Evolutionary conservation across 2,113 vertebrate species (phyloP).

Genomic region (Nannobrachium achirus): DNA sequence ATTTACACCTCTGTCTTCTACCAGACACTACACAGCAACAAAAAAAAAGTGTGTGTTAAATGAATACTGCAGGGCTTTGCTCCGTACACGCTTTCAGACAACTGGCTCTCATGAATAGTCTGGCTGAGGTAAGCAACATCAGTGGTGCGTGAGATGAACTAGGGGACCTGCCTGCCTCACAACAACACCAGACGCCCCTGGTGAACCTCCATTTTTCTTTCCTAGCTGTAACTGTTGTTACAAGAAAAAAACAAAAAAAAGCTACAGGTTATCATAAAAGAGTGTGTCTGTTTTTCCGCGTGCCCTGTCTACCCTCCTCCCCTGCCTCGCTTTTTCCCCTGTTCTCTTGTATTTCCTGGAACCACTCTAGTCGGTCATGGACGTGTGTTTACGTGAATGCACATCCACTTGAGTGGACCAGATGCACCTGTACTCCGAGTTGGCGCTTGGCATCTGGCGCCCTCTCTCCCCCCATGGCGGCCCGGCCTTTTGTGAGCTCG

Average conservation of each 20-base stretch:
- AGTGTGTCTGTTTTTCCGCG: slow-evolving; percentile 14
- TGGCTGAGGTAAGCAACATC: slow-evolving; percentile 8
- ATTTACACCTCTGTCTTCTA: too few species aligned
- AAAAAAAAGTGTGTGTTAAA: too few species aligned
- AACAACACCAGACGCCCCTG: slow-evolving; percentile 24
- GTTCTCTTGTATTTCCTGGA: slow-evolving; percentile 5
- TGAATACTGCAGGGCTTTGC: too few species aligned
- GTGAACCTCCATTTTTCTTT: slow-evolving; percentile 28
- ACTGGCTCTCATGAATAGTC: slow-evolving; percentile 28
- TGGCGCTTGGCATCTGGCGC: slow-evolving; percentile 48
- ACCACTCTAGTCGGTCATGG: slow-evolving; percentile 42
- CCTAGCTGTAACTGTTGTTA: slow-evolving; percentile 32
- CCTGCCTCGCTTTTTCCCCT: slow-evolving; percentile 5
- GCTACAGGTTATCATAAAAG: slow-evolving; percentile 18
- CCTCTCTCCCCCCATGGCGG: slow-evolving; percentile 31
- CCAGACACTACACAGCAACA: too few species aligned
- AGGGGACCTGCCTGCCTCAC: slow-evolving; percentile 17
- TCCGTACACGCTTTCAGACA: neutral
- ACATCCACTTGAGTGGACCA: slow-evolving; percentile 35
- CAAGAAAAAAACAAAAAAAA: too few species aligned
- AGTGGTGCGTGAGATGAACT: slow-evolving; percentile 45
- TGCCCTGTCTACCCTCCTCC: slow-evolving; percentile 1
- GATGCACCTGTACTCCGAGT: slow-evolving; percentile 54
- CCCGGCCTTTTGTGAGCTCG: slow-evolving; percentile 48
- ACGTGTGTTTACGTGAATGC: slow-evolving; percentile 51